A percentile compares a stretch with the other conserved stretches of the same genome.
Conservation (phyloP, 2,888 invertebrate species). For the Mythimna lalbum region DNA sequence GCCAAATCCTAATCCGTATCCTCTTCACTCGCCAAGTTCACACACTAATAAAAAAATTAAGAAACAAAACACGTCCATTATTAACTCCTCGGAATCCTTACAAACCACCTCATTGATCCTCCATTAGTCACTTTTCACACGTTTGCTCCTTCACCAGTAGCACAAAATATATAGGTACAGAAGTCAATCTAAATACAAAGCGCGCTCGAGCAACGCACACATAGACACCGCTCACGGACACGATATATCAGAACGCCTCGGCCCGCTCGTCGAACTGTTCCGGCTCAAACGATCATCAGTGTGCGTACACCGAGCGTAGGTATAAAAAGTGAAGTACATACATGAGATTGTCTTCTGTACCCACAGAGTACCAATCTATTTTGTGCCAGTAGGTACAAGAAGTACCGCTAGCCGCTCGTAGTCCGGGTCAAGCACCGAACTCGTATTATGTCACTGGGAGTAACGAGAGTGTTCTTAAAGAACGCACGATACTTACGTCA, state of each 20-base stretch:
- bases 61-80: background rate
- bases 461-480: conserved; percentile 68
- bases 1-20: too few relatives aligned
- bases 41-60: background rate
- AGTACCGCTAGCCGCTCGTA: conserved; percentile 41
- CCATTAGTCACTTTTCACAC: conserved; percentile 16
- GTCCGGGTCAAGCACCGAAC: conserved; percentile 38
- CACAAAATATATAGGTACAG: too few relatives aligned
- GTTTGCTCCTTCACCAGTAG: background rate
- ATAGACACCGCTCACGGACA: too few relatives aligned
- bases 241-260: too few relatives aligned
- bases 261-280: too few relatives aligned
- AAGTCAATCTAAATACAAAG: too few relatives aligned
- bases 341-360: too few relatives aligned
- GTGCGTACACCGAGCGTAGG: too few relatives aligned
- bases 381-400: conserved; percentile 1
- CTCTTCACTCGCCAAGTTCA: background rate
- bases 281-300: too few relatives aligned
- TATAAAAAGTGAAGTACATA: too few relatives aligned
- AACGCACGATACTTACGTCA: conserved; percentile 67
- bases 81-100: conserved; percentile 20
- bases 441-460: conserved; percentile 67
- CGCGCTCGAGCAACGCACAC: too few relatives aligned
- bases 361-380: too few relatives aligned
- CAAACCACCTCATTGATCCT: conserved; percentile 22